Percentiles rank a stretch among this genome's conserved stretches.
phyloP scores from a whole-genome alignment of 2,113 vertebrate species.

The Nymphicus hollandicus region DNA sequence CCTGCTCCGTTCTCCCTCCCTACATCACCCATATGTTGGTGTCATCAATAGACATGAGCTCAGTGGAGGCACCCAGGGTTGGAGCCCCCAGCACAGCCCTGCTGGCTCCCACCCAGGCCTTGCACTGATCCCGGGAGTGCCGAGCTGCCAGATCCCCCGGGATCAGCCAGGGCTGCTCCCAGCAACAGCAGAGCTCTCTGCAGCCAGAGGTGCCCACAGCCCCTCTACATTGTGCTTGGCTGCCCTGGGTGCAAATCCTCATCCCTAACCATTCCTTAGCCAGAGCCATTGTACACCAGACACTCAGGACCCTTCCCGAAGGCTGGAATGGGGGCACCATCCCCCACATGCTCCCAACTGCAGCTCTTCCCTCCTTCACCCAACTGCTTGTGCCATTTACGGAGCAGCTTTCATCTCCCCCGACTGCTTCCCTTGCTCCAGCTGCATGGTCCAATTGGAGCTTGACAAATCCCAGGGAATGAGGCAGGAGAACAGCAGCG shows the following conservation, averaged over 20 bases:
- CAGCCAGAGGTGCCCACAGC: neutral
- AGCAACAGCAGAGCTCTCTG: neutral
- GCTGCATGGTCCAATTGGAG: accelerated
- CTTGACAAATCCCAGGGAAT: neutral
- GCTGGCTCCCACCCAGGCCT: neutral
- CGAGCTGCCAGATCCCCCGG: neutral
- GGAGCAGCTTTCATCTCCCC: neutral
- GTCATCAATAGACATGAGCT: neutral
- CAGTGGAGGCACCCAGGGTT: neutral
- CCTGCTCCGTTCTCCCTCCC: neutral
- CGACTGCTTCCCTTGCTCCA: neutral
- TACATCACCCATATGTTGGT: neutral
- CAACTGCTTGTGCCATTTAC: accelerated
- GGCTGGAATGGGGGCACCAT: accelerated
- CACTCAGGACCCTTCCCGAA: neutral
- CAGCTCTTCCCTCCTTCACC: neutral
- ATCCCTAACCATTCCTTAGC: neutral
- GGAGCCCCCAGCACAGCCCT: neutral
- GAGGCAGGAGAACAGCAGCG: neutral
- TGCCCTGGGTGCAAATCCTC: neutral
- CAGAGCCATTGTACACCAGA: accelerated
- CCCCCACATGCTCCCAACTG: accelerated
- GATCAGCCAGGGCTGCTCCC: neutral
- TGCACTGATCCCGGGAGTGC: accelerated
- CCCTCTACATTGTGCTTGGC: accelerated